phyloP scores from a whole-genome alignment of 1,140 invertebrate genomes.

The Lucilia cuprina region DNA sequence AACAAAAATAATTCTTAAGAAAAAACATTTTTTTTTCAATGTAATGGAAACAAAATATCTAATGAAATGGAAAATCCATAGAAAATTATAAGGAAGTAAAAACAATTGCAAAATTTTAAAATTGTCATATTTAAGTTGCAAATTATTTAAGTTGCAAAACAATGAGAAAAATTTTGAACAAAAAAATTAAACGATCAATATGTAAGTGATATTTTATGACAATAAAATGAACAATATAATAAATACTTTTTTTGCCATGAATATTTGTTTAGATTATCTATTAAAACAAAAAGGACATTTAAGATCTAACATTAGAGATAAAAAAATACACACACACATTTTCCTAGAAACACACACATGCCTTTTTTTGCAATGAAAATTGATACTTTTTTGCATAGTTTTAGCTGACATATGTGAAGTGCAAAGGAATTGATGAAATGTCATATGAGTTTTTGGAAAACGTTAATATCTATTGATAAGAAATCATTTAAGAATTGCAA shows the following conservation, averaged over 20 bases:
- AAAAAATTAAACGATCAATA: neutral
- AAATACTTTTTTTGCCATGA: neutral
- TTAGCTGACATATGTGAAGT: neutral
- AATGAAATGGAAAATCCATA: neutral
- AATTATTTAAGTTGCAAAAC: neutral
- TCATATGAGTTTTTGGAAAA: conserved; percentile 6
- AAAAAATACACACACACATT: neutral
- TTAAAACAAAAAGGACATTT: neutral
- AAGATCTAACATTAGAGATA: neutral
- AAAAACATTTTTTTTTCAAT: neutral
- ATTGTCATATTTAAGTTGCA: neutral
- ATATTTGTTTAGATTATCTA: neutral
- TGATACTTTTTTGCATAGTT: conserved; percentile 14
- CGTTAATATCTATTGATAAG: neutral
- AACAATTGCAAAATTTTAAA: neutral
- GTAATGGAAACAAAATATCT: neutral
- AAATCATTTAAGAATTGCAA: neutral
- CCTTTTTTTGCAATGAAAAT: neutral
- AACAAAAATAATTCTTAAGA: neutral
- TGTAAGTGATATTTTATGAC: neutral
- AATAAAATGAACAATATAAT: neutral
- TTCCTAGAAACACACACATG: conserved; percentile 1
- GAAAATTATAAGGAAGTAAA: neutral
- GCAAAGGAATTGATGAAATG: conserved; percentile 6
- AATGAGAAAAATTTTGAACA: too few species aligned